These are phyloP conservation scores for Trichogramma pretiosum DNA, from an alignment of 1,140 invertebrate genomes.

Conservation along the genomic window DNA sequence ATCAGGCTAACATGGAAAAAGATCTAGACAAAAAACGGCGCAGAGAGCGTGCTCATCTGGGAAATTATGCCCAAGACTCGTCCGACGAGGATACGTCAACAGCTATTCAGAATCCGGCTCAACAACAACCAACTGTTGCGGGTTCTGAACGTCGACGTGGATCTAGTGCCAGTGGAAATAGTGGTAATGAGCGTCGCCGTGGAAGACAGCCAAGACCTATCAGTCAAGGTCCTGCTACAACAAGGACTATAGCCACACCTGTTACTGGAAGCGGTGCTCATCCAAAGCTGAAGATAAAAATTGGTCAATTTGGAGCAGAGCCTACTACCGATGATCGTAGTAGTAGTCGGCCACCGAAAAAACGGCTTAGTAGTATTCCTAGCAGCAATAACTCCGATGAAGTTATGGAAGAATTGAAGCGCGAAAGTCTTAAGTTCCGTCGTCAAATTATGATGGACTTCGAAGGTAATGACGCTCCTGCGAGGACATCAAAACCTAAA, in stretches of 20 bases:
- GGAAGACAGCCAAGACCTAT: conserved; percentile 43
- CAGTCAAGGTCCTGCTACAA: conserved; percentile 34
- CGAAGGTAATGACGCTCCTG: conserved; percentile 42
- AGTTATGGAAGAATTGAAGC: conserved; percentile 69
- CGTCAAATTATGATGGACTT: conserved; percentile 74
- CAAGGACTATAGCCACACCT: no score
- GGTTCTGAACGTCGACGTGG: conserved; percentile 38
- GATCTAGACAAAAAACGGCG: conserved; percentile 58
- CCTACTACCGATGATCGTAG: conserved; percentile 44
- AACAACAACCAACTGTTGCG: conserved; percentile 16
- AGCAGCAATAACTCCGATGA: conserved; percentile 56
- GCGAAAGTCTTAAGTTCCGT: conserved; percentile 82
- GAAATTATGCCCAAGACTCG: no score
- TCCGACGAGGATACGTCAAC: no score
- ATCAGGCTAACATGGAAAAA: conserved; percentile 51
- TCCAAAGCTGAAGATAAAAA: conserved; percentile 78
- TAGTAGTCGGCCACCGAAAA: conserved; percentile 61
- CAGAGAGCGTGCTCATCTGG: conserved; percentile 47
- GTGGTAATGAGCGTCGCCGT: conserved; percentile 46
- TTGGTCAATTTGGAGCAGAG: conserved; percentile 46
- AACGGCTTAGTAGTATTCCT: conserved; percentile 63
- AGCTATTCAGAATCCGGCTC: conserved; percentile 22
- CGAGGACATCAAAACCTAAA: conserved; percentile 51
- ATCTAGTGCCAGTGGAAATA: conserved; percentile 20
- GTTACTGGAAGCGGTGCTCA: conserved; percentile 21